Evolutionary conservation across 1,140 invertebrate species (phyloP).

Genomic region (Tachypleus tridentatus): DNA sequence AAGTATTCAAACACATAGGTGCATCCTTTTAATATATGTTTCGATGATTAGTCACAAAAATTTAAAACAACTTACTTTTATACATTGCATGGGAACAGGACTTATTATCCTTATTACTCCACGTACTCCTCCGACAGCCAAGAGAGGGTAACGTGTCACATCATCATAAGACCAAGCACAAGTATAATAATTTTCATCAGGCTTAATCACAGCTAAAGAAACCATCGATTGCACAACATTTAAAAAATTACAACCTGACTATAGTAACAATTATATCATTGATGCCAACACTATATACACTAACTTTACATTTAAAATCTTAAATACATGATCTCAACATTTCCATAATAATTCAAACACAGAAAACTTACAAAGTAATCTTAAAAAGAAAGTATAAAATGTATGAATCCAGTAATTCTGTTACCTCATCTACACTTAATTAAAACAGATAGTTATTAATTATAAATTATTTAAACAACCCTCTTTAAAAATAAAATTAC

Average conservation of each 20-base stretch:
- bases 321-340: too few relatives aligned
- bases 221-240: not conserved
- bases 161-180: constrained; percentile 90
- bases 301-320: constrained; percentile 12
- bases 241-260: too few relatives aligned
- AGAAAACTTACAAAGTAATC: too few relatives aligned
- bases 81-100: constrained; percentile 66
- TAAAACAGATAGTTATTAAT: too few relatives aligned
- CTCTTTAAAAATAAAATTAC: too few relatives aligned
- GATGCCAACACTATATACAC: not conserved
- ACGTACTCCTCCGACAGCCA: constrained; percentile 79
- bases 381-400: too few relatives aligned
- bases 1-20: constrained; percentile 2
- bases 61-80: constrained; percentile 41
- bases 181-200: constrained; percentile 92
- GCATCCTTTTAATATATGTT: not conserved
- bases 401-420: too few relatives aligned
- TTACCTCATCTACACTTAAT: too few relatives aligned
- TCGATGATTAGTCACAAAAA: too few relatives aligned
- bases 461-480: too few relatives aligned
- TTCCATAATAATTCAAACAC: too few relatives aligned
- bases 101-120: constrained; percentile 83
- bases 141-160: constrained; percentile 60
- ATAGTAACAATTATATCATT: too few relatives aligned
- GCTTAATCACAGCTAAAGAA: constrained; percentile 31